These are phyloP conservation scores for Belonocnema kinseyi DNA, from an alignment of 1,140 invertebrate genomes.

Conservation along the genomic window DNA sequence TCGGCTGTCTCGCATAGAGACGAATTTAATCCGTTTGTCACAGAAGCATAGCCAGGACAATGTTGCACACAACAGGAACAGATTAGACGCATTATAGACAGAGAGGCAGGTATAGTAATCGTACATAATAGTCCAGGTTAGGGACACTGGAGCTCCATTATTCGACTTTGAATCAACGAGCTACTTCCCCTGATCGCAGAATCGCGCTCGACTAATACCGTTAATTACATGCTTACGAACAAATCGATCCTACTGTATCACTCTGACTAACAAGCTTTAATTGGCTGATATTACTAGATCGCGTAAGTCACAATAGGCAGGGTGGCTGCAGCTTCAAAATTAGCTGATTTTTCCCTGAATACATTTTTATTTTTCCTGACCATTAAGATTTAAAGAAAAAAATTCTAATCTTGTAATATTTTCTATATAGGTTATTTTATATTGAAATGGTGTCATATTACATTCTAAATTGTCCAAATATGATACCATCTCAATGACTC, in stretches of 20 bases:
- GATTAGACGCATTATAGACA: neutral
- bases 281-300: neutral
- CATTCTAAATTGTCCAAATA: no score
- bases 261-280: neutral
- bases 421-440: no score
- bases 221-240: slow-evolving; percentile 13
- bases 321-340: no score
- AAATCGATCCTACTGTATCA: slow-evolving; percentile 9
- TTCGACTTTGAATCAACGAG: slow-evolving; percentile 12
- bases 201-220: slow-evolving; percentile 12
- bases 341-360: no score
- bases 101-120: slow-evolving; percentile 2
- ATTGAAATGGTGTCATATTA: no score
- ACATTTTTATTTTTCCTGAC: no score
- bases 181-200: neutral
- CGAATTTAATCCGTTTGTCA: slow-evolving; percentile 21
- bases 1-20: neutral
- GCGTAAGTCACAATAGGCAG: no score
- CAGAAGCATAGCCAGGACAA: neutral
- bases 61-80: slow-evolving; percentile 2
- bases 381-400: no score
- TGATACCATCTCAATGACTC: no score
- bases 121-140: slow-evolving; percentile 16
- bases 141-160: slow-evolving; percentile 5
- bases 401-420: no score